phyloP scores from a whole-genome alignment of 2,888 invertebrate species.

The Sialis lutaria region DNA sequence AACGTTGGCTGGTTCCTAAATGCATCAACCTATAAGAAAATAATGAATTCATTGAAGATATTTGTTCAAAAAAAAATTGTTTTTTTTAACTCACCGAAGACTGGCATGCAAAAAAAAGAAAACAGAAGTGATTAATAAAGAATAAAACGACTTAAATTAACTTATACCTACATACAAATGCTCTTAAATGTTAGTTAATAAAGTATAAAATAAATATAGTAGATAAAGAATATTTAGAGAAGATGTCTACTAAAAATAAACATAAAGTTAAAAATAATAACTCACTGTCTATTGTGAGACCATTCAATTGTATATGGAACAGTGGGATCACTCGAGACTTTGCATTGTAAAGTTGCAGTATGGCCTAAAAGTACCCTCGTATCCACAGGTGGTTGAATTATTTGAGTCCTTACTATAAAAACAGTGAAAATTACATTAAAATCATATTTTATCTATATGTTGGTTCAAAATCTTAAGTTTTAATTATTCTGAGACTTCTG shows the following conservation, averaged over 20 bases:
- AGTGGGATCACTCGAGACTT: conserved; percentile 79
- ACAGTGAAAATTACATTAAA: not conserved
- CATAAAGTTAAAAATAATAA: conserved; percentile 12
- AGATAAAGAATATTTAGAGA: too few species aligned
- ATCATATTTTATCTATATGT: too few species aligned
- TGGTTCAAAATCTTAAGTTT: too few species aligned
- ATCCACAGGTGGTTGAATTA: conserved; percentile 84
- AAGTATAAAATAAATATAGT: too few species aligned
- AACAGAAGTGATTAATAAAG: conserved; percentile 18
- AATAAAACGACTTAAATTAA: not conserved
- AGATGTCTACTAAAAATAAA: too few species aligned
- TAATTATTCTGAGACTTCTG: too few species aligned
- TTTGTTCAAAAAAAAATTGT: too few species aligned
- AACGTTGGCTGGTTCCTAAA: conserved; percentile 46
- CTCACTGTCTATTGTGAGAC: conserved; percentile 74
- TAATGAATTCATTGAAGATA: too few species aligned
- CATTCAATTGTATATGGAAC: conserved; percentile 76
- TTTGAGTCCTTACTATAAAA: conserved; percentile 70
- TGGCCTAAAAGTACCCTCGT: conserved; percentile 82
- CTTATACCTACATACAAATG: too few species aligned
- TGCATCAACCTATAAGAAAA: conserved; percentile 30
- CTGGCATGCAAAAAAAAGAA: too few species aligned
- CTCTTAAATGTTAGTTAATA: too few species aligned
- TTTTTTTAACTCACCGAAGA: too few species aligned
- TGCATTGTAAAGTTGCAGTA: conserved; percentile 85